Conservation (phyloP, 1,140 invertebrate genomes). For the Parapsyche elsis region DNA sequence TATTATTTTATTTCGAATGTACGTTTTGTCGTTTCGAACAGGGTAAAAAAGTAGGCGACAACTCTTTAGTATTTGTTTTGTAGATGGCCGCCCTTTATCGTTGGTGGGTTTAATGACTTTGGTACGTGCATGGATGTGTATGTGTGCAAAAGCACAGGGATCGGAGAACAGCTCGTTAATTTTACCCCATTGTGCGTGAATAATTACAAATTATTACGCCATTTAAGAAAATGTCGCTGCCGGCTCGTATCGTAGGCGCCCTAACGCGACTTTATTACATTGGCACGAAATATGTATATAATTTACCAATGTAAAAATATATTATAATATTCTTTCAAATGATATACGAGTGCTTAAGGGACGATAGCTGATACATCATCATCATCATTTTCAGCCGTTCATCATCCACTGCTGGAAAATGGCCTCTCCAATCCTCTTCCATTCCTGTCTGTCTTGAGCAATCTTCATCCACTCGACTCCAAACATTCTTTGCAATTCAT, state of each 20-base stretch:
- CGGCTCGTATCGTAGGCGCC: background rate
- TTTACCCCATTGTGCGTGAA: constrained; percentile 48
- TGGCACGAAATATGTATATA: background rate
- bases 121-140: background rate
- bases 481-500: too few species aligned
- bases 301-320: too few species aligned
- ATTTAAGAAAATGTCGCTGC: constrained; percentile 28
- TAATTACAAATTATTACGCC: constrained; percentile 39
- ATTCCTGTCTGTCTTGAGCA: too few species aligned
- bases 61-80: background rate
- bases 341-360: too few species aligned
- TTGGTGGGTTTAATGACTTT: constrained; percentile 38
- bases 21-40: background rate
- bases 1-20: background rate
- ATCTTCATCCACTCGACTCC: too few species aligned
- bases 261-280: constrained; percentile 4
- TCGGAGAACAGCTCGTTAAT: constrained; percentile 44
- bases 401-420: too few species aligned
- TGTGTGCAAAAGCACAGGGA: background rate
- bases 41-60: background rate
- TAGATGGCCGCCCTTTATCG: constrained; percentile 3
- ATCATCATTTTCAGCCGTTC: too few species aligned
- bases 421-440: too few species aligned
- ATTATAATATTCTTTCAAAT: too few species aligned
- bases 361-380: too few species aligned